A percentile compares a stretch with the other conserved stretches of the same genome.
These are phyloP conservation scores for Saguinus imperator DNA, from an alignment of 2,113 vertebrate species.

Conservation along the genomic window DNA sequence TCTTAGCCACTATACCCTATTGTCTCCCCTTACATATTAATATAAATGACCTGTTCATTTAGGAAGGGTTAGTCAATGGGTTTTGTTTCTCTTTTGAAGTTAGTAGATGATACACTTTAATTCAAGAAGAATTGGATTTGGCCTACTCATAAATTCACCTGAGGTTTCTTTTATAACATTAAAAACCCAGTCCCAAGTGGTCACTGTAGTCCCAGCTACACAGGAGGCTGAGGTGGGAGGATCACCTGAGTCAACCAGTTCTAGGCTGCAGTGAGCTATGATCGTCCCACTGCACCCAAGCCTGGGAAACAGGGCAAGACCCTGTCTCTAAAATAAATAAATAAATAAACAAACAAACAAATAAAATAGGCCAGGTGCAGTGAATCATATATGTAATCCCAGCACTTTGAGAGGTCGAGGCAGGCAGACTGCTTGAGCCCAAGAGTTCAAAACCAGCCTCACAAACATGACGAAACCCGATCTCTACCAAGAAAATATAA, in stretches of 20 bases:
- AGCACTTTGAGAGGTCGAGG: not conserved
- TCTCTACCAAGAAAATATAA: not conserved
- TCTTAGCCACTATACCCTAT: not conserved
- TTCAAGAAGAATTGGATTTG: not conserved
- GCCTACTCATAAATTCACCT: not conserved
- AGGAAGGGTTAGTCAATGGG: not conserved
- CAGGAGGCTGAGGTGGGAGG: no score
- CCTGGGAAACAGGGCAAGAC: no score
- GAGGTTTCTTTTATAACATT: not conserved
- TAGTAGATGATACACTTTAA: not conserved
- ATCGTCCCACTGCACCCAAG: no score
- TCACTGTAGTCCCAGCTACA: no score
- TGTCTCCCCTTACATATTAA: not conserved
- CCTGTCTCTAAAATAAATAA: no score
- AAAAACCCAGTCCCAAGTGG: not conserved
- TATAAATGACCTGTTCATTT: not conserved
- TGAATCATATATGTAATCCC: not conserved
- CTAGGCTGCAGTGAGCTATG: no score
- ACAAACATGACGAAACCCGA: not conserved
- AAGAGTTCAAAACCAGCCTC: not conserved
- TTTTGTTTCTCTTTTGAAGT: not conserved
- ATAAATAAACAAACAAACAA: no score
- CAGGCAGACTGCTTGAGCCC: not conserved
- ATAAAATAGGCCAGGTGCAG: not conserved
- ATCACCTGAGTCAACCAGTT: no score